Conservation (phyloP, 1,140 invertebrate species). For the Colletes latitarsis region DNA sequence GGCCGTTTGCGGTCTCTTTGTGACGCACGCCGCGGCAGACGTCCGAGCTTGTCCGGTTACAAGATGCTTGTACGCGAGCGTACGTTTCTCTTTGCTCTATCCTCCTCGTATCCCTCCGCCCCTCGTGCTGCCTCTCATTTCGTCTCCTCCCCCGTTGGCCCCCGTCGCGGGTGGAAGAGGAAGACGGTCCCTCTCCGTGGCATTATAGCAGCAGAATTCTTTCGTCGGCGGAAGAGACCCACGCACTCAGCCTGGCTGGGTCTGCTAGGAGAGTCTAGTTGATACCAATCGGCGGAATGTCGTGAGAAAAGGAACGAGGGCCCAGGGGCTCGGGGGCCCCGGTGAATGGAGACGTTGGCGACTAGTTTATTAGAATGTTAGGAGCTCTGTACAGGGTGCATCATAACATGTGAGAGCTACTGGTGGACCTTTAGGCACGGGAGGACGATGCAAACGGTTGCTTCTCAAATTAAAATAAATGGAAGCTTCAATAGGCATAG, state of each 20-base stretch:
- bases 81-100: slow-evolving; percentile 61
- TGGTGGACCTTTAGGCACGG: too few species aligned
- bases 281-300: slow-evolving; percentile 48
- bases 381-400: neutral
- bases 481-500: too few species aligned
- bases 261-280: slow-evolving; percentile 27
- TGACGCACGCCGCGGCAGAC: slow-evolving; percentile 64
- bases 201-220: slow-evolving; percentile 51
- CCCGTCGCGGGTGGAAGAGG: neutral
- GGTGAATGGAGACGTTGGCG: slow-evolving; percentile 41
- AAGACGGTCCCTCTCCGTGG: slow-evolving; percentile 28
- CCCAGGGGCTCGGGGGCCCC: neutral
- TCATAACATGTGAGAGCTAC: too few species aligned
- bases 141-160: slow-evolving; percentile 18
- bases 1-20: slow-evolving; percentile 66
- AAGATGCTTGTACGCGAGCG: slow-evolving; percentile 65
- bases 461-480: too few species aligned
- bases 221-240: slow-evolving; percentile 39
- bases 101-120: slow-evolving; percentile 26
- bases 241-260: slow-evolving; percentile 11
- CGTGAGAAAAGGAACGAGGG: slow-evolving; percentile 46
- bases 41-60: slow-evolving; percentile 67
- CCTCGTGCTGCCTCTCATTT: slow-evolving; percentile 21
- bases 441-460: too few species aligned
- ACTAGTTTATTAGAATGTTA: slow-evolving; percentile 35